Evolutionary conservation across 35 echinoderm and acorn worm species (phyloP), one percentile per base, ranked within the genome.

Genomic region (Apostichopus parvimensis): DNA sequence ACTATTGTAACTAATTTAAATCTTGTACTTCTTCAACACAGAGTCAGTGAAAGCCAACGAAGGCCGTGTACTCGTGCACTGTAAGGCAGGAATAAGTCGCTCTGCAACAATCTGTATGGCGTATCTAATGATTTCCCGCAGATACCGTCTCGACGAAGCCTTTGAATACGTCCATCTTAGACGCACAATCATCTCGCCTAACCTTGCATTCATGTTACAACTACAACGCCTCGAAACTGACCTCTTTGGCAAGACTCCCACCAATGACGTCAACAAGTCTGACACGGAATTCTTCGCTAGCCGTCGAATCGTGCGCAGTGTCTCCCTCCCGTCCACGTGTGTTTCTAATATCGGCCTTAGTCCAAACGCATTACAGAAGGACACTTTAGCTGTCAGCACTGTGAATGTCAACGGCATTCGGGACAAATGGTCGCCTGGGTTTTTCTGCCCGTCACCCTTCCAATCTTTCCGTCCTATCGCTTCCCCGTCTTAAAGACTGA

Each of bases 71-170:
- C 73, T 98, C 20, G 93, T 98, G 56, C 96, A 98, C 84, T 98
- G 96, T 76, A 92, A 95, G 64, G 96, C 96, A 18, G 96, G 96
- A 54, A 95, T 98, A 53, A 98, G 96, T 73, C 96, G 96, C 6
- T 98, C 96, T 70, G 96, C 96, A 6, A 98, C 96, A n/a, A 90
- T 98, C 56, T 98, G 96, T 64, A 90, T 98, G 71, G 94, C 96
- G 8, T 98, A 98, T 70, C 94, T 98, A 59, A 98, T 98, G 96
- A 98, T 93, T 77, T 92, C 92, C 23, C 92, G 72, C 9, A 45
- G 83, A 21, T 93, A 92, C 90, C 96, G 94, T 25, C 82, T 98
- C 17, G 96, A 98, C 60, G 96, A 98, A 83, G 96, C 96, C 3
- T 98, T 98, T 84, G 96, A 98, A 64, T 98, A 93, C 64, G 96